Base-by-base conservation (phyloP, 2,888 invertebrate species). In the Drosophila neotestacea region DNA sequence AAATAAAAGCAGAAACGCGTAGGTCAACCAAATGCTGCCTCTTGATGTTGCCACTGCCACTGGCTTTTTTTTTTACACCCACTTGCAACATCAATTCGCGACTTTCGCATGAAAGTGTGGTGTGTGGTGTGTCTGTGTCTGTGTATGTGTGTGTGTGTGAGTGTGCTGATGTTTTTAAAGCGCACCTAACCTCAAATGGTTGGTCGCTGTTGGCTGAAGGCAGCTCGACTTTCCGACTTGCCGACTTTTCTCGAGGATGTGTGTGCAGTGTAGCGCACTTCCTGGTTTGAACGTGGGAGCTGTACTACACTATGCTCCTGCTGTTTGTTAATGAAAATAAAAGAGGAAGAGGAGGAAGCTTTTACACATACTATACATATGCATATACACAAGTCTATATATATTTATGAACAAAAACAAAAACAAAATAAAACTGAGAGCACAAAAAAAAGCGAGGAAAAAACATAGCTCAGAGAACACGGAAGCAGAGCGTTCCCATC, bases 241-340 rank as follows among this genome's bases (percentile, higher is more conserved):
- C 34, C 44, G 55, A 56, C 46, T 38, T 39, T 48, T 50, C 65
- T 41, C 44, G 34, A 44, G 59, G 51, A 52, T 61, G 78, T 77
- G 70, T 69, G 76, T 67, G 73, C 79, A 81, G 58, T 81, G 79
- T 85, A 77, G 85, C 83, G 77, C 73, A 85, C 85, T 84, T 84
- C 83, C 83, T 84, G 83, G 83, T 81, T 59, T 64, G 66, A 70
- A 59, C 47, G 64, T 59, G 66, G 69, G 79, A 69, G 59, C 67
- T 28, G 0, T 54, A 42, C n/a, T 22, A 46, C 58, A 9, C n/a
- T 4, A 1, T 1, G 6, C 32, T 22, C 41, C 65, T 71, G 64
- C 77, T 76, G 81, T 80, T 80, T 80, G 84, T 76, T 84, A 81
- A 84, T 84, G 82, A 82, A 82, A 78, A 77, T 48, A 55, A 46